These are phyloP conservation scores for Scolopax bukidnonensis DNA, from an alignment of 2,797 vertebrate species.

Conservation along the genomic window DNA sequence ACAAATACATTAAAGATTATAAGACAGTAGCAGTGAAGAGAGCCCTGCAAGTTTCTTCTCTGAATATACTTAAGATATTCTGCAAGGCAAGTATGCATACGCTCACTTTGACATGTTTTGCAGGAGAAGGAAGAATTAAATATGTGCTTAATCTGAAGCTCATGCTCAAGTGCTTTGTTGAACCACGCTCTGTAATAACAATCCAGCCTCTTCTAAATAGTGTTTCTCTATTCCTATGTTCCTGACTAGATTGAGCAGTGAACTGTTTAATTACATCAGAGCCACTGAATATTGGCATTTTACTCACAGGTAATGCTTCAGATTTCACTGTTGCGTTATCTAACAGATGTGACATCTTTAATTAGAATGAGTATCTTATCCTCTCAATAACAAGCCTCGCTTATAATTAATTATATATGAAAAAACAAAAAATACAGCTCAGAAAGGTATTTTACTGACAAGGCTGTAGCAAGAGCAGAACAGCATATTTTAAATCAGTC, in stretches of 20 bases:
- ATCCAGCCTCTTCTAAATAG: background rate
- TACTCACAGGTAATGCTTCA: background rate
- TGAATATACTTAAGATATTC: background rate
- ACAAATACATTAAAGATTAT: background rate
- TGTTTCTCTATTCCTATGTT: background rate
- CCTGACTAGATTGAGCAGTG: constrained; percentile 3
- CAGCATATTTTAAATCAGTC: background rate
- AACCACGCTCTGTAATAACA: constrained; percentile 23
- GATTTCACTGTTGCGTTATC: constrained; percentile 1
- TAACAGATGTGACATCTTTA: constrained; percentile 8
- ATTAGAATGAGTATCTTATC: background rate
- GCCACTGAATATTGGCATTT: constrained; percentile 13
- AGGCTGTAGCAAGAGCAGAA: background rate
- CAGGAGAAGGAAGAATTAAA: background rate
- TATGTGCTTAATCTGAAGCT: constrained; percentile 7
- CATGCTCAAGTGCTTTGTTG: constrained; percentile 18
- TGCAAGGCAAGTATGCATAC: background rate
- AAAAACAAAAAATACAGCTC: background rate
- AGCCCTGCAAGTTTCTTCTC: background rate
- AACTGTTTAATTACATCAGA: constrained; percentile 32
- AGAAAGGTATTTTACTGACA: constrained; percentile 9
- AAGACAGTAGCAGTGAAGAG: background rate
- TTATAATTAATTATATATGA: constrained; percentile 7
- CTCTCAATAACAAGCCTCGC: background rate
- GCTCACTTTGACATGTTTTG: background rate